Conservation (phyloP, 2,888 invertebrate species). For the Eupsilia transversa region DNA sequence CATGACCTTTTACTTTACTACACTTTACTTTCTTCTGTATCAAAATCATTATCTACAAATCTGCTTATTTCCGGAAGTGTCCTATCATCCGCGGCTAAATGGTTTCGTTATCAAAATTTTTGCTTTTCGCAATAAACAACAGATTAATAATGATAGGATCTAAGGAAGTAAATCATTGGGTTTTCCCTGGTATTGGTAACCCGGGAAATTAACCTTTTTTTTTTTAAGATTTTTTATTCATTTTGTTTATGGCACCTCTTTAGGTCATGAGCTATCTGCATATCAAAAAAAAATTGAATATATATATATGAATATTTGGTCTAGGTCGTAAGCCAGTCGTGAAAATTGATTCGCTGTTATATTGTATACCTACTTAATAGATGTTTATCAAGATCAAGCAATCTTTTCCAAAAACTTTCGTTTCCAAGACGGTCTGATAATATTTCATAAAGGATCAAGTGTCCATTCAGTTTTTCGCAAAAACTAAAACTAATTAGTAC, state of each 20-base stretch:
- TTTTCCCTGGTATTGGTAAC: too few species aligned
- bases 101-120: conserved; percentile 7
- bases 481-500: background rate
- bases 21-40: background rate
- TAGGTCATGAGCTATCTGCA: too few species aligned
- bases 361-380: too few species aligned
- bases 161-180: background rate
- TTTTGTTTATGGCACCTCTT: too few species aligned
- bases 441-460: too few species aligned
- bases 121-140: background rate
- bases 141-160: background rate
- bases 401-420: background rate
- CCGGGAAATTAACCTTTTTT: too few species aligned
- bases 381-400: background rate
- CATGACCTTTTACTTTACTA: background rate
- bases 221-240: too few species aligned
- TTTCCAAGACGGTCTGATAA: background rate
- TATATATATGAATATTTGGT: too few species aligned
- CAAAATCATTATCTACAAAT: conserved; percentile 9
- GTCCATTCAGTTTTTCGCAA: background rate
- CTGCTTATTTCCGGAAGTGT: background rate
- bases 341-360: too few species aligned
- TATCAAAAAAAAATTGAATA: too few species aligned
- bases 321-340: too few species aligned
- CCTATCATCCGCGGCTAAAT: background rate